A percentile compares a stretch with the other conserved stretches of the same genome.
Conservation (phyloP, 2,797 vertebrate genomes). For the Paedocypris micromegethes region DNA sequence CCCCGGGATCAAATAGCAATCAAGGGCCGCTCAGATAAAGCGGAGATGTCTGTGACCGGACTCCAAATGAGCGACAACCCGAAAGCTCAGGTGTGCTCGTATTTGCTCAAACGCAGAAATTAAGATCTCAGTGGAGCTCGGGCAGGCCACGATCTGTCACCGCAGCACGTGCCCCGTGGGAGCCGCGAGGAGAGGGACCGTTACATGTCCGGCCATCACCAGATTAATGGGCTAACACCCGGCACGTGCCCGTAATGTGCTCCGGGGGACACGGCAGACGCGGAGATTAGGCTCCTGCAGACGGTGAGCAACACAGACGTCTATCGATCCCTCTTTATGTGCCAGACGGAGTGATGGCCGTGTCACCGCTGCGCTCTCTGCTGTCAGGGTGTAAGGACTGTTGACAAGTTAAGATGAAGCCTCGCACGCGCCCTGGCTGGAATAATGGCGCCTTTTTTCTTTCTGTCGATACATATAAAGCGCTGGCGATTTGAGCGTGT, state of each 20-base stretch:
- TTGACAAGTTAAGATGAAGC: conserved; percentile 69
- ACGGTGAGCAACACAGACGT: conserved; percentile 41
- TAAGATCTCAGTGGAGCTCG: conserved; percentile 20
- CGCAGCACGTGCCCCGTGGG: conserved; percentile 30
- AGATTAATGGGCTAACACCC: conserved; percentile 53
- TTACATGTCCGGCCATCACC: conserved; percentile 37
- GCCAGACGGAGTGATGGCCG: conserved; percentile 44
- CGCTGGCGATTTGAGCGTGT: conserved; percentile 13
- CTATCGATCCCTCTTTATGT: conserved; percentile 46
- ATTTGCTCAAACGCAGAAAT: conserved; percentile 41
- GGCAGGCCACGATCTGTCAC: conserved; percentile 47
- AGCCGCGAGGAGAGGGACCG: conserved; percentile 24
- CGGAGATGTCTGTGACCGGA: conserved; percentile 35
- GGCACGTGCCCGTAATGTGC: conserved; percentile 53
- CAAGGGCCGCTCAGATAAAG: conserved; percentile 23
- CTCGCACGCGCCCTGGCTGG: conserved; percentile 41
- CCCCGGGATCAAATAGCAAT: conserved; percentile 40
- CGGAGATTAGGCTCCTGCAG: conserved; percentile 42
- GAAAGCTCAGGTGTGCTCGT: conserved; percentile 23
- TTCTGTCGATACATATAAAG: conserved; percentile 40
- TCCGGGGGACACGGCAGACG: conserved; percentile 43
- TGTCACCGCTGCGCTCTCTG: conserved; percentile 59
- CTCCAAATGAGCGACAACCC: conserved; percentile 40
- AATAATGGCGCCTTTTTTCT: conserved; percentile 50
- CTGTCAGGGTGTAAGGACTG: conserved; percentile 60